A percentile compares a stretch with the other conserved stretches of the same genome.
Evolutionary conservation across 92 coral and sea anemone genomes (phyloP).

Genomic region (Epizoanthus stellaris): DNA sequence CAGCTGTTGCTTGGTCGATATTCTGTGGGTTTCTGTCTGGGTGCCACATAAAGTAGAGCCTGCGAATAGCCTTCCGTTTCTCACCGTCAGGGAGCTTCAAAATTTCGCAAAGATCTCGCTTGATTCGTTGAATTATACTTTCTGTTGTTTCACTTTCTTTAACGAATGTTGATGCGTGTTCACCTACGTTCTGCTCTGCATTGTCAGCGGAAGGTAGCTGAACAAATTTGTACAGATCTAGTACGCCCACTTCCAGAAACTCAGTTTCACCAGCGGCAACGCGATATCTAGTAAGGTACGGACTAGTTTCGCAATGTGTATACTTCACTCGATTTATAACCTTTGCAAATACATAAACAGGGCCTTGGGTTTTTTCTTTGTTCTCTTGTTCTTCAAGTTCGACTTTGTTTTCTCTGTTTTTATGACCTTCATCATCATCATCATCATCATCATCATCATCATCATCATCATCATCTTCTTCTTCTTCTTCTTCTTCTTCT

Average conservation of each 20-base stretch:
- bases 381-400: not conserved
- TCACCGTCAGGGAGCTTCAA: conserved; percentile 43
- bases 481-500: not conserved
- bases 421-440: not conserved
- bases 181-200: conserved; percentile 11
- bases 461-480: not conserved
- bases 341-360: not conserved
- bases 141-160: conserved; percentile 24
- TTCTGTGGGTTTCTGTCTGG: conserved; percentile 58
- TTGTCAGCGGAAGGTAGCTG: conserved; percentile 21
- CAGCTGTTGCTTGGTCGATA: conserved; percentile 37
- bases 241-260: conserved; percentile 47
- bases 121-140: conserved; percentile 29
- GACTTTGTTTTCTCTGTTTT: not conserved
- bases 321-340: conserved; percentile 2
- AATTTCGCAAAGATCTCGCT: conserved; percentile 44
- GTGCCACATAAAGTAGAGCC: conserved; percentile 60
- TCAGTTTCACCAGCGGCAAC: conserved; percentile 46
- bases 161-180: not conserved
- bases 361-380: not conserved
- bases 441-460: not conserved
- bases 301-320: not conserved
- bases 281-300: conserved; percentile 22
- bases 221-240: conserved; percentile 54
- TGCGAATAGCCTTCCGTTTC: conserved; percentile 52